Evolutionary conservation across 2,113 vertebrate genomes (phyloP), one percentile per base, ranked within the genome.

Genomic region (Boulengeromyrus knoepffleri): DNA sequence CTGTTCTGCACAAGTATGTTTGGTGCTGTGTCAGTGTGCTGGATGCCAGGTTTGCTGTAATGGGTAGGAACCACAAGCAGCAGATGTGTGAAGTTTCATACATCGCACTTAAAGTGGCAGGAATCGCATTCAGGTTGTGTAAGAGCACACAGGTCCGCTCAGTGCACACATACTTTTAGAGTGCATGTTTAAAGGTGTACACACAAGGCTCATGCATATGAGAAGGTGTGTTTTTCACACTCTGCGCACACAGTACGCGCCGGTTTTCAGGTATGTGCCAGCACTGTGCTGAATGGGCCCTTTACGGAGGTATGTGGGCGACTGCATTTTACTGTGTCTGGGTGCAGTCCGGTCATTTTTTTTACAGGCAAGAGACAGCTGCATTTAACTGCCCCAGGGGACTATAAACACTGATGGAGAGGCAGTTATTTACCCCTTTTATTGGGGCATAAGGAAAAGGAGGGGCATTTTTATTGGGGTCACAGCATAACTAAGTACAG

Each of bases 371-470:
- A 90, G 92, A 93, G 95, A 95, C 95, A 96, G 96, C 96, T 96
- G 95, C 94, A 92, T 96, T 96, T 96, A 95, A 96, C 95, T 95
- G 95, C 95, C 95, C 93, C 93, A 93, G 94, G 96, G 95, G 93
- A 92, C 94, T 94, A 96, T 96, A 96, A 96, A 95, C 93, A 94
- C 89, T 94, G 91, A 94, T 93, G 95, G 94, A 95, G 92, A 90
- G 91, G 90, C 92, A 92, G 95, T 94, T 95, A 94, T 95, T 95
- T 95, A 94, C 92, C 94, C 89, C 89, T 95, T 95, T 96, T 95
- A 96, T 94, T 95, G 93, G 95, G 93, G 92, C 92, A 94, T 93
- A 92, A 94, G 93, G 93, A 87, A 92, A 88, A 91, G 88, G 90
- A 31, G 80, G 87, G 70, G 83, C 80, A 49, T 39, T 92, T 95